Base-by-base conservation (phyloP, 2,113 vertebrate genomes). In the Donacobius atricapilla region DNA sequence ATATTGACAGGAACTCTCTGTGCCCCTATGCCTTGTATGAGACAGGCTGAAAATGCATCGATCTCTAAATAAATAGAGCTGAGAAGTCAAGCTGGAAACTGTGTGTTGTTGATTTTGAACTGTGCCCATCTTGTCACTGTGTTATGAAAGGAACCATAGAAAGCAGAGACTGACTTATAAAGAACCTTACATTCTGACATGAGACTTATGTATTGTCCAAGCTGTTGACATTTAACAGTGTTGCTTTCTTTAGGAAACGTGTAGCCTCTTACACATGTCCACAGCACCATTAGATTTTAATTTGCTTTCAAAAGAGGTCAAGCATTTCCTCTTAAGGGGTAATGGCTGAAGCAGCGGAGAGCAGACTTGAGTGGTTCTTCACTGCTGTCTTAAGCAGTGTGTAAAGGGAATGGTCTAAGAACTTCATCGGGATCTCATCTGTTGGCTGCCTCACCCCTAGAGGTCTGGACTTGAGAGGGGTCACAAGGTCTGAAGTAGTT, bases 21-120 rank as follows among this genome's bases (percentile, higher is more conserved):
- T 86, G 90, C 83, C 93, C 93, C 94, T 71, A 35, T 78, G 93
- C 94, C 85, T 90, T 83, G 84, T 94, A 63, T 0, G 37, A 89
- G 83, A 87, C 89, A 68, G 92, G 88, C 85, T 86, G 79, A 78
- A 92, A 87, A 90, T 54, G 65, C 83, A 83, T 87, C 2, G 0
- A 63, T 58, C 35, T 92, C 93, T 75, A 47, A 69, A 58, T 57
- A 86, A 92, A 81, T 18, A 72, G 68, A 96, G 42, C 88, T 92
- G 79, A 93, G 85, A 78, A 93, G 83, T 77, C 63, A n/a, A 69
- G 68, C 68, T 92, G 35, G 64, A 87, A 90, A 80, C 82, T 25
- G 44, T 92, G 87, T 18, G 1, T 27, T 83, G 81, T 53, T 88
- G 84, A 86, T 87, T 91, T 89, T 20, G 15, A 90, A 44, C 82